Evolutionary conservation across 2,113 vertebrate species (phyloP).

Genomic region (Oncorhynchus gorbuscha): DNA sequence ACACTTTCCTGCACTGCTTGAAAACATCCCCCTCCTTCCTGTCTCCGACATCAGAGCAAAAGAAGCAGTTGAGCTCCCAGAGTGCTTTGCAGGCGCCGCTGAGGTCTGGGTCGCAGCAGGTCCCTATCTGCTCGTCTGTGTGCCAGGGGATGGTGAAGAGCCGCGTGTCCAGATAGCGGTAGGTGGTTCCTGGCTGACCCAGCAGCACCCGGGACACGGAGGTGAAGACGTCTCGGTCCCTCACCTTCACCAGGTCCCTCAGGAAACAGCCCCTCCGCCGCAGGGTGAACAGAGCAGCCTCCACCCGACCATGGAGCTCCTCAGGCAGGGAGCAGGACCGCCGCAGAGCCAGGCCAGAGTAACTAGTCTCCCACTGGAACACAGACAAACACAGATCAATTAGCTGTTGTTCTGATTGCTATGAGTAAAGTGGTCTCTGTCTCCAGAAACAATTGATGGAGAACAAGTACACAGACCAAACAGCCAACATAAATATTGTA

Average conservation of each 20-base stretch:
- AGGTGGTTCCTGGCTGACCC: slow-evolving; percentile 89
- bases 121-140: slow-evolving; percentile 73
- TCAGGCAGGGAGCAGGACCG: slow-evolving; percentile 76
- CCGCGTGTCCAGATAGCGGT: slow-evolving; percentile 93
- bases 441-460: too few relatives aligned
- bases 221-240: slow-evolving; percentile 89
- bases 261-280: slow-evolving; percentile 81
- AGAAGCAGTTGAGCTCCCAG: slow-evolving; percentile 87
- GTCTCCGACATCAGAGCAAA: slow-evolving; percentile 74
- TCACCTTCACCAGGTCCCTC: slow-evolving; percentile 88
- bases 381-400: slow-evolving; percentile 29
- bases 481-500: too few relatives aligned
- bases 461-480: too few relatives aligned
- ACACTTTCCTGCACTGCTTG: slow-evolving; percentile 52
- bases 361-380: slow-evolving; percentile 88
- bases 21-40: slow-evolving; percentile 59
- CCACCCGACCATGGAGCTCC: slow-evolving; percentile 81
- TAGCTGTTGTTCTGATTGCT: not conserved
- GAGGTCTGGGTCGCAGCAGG: slow-evolving; percentile 80
- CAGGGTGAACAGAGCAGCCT: slow-evolving; percentile 80
- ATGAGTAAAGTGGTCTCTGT: too few relatives aligned
- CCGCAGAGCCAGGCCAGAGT: slow-evolving; percentile 83
- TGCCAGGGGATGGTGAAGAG: slow-evolving; percentile 96
- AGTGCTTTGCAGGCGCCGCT: slow-evolving; percentile 84
- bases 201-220: slow-evolving; percentile 88